phyloP scores from a whole-genome alignment of 2,113 vertebrate genomes.

The Amphiprion percula region DNA sequence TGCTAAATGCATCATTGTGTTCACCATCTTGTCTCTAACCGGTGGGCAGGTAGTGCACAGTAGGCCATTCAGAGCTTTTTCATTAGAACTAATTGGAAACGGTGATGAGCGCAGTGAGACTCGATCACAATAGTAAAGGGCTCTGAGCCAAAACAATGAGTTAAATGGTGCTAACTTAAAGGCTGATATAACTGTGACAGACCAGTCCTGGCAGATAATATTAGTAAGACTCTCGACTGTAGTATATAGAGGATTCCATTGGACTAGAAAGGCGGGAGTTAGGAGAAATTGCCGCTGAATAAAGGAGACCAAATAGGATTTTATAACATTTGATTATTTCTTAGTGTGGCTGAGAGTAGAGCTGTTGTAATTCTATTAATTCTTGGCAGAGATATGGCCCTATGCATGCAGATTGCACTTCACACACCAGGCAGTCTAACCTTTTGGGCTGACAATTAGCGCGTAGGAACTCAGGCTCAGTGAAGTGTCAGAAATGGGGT shows the following conservation, averaged over 20 bases:
- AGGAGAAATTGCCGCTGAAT: background rate
- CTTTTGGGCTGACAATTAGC: slow-evolving; percentile 4
- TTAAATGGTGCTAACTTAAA: too few relatives aligned
- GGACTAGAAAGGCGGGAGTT: background rate
- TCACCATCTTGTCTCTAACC: background rate
- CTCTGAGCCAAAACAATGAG: too few relatives aligned
- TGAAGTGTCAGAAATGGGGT: background rate
- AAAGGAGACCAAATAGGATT: background rate
- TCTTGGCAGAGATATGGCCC: background rate
- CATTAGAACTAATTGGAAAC: too few relatives aligned
- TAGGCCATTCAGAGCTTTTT: too few relatives aligned
- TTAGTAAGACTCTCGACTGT: background rate
- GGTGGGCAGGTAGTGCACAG: background rate
- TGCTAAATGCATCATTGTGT: background rate
- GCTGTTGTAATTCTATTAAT: background rate
- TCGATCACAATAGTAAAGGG: too few relatives aligned
- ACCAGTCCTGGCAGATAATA: too few relatives aligned
- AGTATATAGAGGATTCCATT: background rate
- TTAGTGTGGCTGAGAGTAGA: background rate
- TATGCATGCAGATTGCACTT: slow-evolving; percentile 27
- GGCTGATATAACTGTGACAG: too few relatives aligned
- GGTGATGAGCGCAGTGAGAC: too few relatives aligned
- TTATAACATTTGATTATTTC: background rate
- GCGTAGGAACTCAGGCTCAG: background rate
- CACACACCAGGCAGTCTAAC: slow-evolving; percentile 2